Percentiles rank a stretch among this genome's conserved stretches.
Evolutionary conservation across 2,888 invertebrate species (phyloP).

Genomic region (Diadromus collaris): DNA sequence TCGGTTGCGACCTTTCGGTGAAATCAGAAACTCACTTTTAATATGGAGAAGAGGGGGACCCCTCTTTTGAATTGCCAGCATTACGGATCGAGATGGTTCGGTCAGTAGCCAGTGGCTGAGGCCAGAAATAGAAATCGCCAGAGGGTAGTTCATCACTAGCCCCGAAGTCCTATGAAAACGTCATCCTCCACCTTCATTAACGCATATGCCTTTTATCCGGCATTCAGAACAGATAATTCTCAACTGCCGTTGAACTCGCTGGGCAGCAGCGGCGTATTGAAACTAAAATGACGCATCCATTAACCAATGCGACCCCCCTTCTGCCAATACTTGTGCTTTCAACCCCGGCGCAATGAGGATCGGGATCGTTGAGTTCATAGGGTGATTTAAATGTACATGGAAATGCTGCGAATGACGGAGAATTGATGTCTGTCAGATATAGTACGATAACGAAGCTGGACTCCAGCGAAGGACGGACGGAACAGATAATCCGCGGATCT

Average conservation of each 20-base stretch:
- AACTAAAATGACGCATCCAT: constrained; percentile 51
- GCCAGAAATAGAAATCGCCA: background rate
- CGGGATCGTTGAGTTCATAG: background rate
- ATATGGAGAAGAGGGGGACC: constrained; percentile 39
- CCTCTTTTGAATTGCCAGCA: constrained; percentile 52
- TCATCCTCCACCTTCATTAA: constrained; percentile 35
- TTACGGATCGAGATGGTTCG: constrained; percentile 55
- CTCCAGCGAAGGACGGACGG: background rate
- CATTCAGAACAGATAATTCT: constrained; percentile 44
- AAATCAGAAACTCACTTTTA: constrained; percentile 61
- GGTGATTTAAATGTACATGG: background rate
- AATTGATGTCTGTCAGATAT: background rate
- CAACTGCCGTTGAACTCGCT: constrained; percentile 18
- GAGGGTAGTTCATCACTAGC: constrained; percentile 17
- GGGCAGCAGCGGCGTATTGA: constrained; percentile 35
- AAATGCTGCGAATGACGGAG: background rate
- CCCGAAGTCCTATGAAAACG: constrained; percentile 27
- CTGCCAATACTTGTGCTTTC: constrained; percentile 4
- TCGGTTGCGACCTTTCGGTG: constrained; percentile 61
- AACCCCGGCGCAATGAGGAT: background rate
- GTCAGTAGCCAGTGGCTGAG: constrained; percentile 33
- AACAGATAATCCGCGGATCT: background rate
- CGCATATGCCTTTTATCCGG: constrained; percentile 28
- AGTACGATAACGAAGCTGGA: background rate
- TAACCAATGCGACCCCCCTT: constrained; percentile 24